Conservation (phyloP, 2,888 invertebrate species). For the Torymus texanus region DNA sequence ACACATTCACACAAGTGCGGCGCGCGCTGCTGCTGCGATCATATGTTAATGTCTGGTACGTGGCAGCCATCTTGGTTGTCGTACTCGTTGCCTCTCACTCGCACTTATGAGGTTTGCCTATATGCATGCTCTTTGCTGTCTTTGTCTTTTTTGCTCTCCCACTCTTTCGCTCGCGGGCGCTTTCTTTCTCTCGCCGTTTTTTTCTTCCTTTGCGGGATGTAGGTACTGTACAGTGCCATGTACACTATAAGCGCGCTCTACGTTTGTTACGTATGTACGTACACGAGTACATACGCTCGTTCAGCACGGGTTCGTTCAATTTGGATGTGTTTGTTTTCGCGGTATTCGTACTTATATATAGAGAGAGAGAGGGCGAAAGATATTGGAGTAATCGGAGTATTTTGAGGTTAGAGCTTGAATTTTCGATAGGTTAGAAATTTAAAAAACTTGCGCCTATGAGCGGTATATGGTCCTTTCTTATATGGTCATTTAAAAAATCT, state of each 20-base stretch:
- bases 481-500: no score
- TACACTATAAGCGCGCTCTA: slow-evolving; percentile 18
- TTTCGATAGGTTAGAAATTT: no score
- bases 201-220: slow-evolving; percentile 27
- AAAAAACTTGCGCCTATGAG: no score
- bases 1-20: background rate
- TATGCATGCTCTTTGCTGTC: background rate
- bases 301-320: no score
- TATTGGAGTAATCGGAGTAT: no score
- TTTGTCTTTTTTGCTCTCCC: background rate
- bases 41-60: slow-evolving; percentile 62
- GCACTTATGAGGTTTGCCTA: background rate
- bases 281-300: no score
- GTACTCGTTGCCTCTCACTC: slow-evolving; percentile 19
- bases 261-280: no score
- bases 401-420: background rate
- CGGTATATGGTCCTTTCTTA: no score
- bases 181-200: background rate
- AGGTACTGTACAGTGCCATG: background rate
- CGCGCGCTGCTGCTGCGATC: slow-evolving; percentile 55
- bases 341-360: no score
- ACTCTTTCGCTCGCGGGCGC: background rate
- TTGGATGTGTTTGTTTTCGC: no score
- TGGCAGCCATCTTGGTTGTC: slow-evolving; percentile 68
- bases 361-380: no score